Evolutionary conservation across 2,888 invertebrate genomes (phyloP).

Genomic region (Augochlorella aurata): DNA sequence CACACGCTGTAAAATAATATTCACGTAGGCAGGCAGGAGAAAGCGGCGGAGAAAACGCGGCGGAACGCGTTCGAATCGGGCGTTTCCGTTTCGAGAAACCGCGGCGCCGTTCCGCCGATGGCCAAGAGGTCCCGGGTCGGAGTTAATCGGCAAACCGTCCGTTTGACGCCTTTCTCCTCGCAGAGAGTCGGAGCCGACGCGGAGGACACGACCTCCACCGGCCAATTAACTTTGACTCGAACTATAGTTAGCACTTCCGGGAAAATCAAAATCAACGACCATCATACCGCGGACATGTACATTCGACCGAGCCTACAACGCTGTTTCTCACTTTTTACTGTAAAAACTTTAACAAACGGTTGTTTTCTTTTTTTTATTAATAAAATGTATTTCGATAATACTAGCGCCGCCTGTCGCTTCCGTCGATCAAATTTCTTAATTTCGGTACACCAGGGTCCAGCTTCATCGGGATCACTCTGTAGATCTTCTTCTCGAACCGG

Average conservation of each 20-base stretch:
- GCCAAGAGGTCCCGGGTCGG: background rate
- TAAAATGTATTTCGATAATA: constrained; percentile 67
- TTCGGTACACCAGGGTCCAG: background rate
- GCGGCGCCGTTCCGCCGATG: too few relatives aligned
- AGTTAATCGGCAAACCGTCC: constrained; percentile 4
- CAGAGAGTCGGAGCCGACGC: background rate
- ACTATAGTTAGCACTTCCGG: constrained; percentile 13
- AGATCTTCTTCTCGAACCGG: constrained; percentile 40
- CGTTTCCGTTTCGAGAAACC: too few relatives aligned
- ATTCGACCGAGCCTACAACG: constrained; percentile 55
- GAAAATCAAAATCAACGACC: constrained; percentile 23
- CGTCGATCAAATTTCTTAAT: background rate
- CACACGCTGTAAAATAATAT: constrained; percentile 77
- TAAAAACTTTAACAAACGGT: constrained; percentile 71
- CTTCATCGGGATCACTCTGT: constrained; percentile 51
- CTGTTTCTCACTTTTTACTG: constrained; percentile 63
- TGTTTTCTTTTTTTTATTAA: constrained; percentile 69
- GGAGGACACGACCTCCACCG: background rate
- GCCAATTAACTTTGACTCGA: constrained; percentile 7
- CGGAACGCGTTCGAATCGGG: background rate
- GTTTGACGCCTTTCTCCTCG: background rate
- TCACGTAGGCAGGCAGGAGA: constrained; percentile 44
- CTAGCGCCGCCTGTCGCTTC: background rate
- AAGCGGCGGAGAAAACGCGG: background rate
- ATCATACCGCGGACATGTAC: constrained; percentile 37